Conservation (phyloP, 2,888 invertebrate genomes). For the Drosophila niveifrons region DNA sequence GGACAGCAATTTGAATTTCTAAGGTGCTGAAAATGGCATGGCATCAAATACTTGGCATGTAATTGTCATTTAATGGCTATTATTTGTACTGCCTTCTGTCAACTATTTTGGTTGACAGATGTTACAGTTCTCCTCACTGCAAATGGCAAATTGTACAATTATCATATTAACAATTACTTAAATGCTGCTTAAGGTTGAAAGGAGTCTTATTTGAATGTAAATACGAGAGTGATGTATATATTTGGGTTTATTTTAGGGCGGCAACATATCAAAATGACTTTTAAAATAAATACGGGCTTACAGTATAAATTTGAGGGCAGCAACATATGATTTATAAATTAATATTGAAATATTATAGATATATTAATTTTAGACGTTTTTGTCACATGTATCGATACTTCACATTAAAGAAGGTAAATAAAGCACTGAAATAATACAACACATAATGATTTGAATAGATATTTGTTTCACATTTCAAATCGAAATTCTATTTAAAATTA, state of each 20-base stretch:
- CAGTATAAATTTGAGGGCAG: no score
- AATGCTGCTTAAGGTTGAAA: not conserved
- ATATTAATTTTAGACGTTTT: no score
- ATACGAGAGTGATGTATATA: not conserved
- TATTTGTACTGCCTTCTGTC: constrained; percentile 29
- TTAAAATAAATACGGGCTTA: no score
- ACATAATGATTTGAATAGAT: no score
- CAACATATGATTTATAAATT: no score
- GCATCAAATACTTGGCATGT: constrained; percentile 11
- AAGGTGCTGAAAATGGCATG: constrained; percentile 61
- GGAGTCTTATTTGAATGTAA: not conserved
- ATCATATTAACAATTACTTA: constrained; percentile 21
- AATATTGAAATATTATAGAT: no score
- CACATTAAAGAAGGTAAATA: no score
- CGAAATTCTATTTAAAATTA: no score
- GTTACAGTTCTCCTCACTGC: constrained; percentile 35
- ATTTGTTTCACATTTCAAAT: no score
- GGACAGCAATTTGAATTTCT: constrained; percentile 58
- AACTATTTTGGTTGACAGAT: constrained; percentile 32
- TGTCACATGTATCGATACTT: no score
- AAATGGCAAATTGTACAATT: constrained; percentile 31
- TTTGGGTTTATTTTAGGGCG: not conserved
- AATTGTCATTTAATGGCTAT: constrained; percentile 48
- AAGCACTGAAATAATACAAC: no score
- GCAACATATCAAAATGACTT: no score